A percentile compares a stretch with the other conserved stretches of the same genome.
Conservation (phyloP, 2,888 invertebrate species). For the Gisinianus flammeolus region DNA sequence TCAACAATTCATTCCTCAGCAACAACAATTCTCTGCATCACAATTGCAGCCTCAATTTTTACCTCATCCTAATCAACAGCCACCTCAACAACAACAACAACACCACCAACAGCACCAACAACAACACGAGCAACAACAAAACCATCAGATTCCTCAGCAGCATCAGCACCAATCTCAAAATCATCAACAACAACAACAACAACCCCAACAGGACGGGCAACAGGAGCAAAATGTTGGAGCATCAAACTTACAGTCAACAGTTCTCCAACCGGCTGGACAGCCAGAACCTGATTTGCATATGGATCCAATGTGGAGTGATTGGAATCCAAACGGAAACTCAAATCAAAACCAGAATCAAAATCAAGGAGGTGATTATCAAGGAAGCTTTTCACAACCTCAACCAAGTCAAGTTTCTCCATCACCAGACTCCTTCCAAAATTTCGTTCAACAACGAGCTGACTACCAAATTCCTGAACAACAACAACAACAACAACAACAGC, state of each 20-base stretch:
- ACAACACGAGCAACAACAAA: not conserved
- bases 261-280: not conserved
- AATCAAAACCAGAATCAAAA: too few relatives aligned
- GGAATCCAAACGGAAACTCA: not conserved
- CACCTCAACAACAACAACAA: conserved; percentile 12
- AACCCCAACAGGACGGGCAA: conserved; percentile 51
- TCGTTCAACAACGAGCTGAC: conserved; percentile 61
- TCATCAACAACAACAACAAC: conserved; percentile 38
- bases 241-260: not conserved
- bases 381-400: not conserved
- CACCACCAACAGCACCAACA: not conserved
- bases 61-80: conserved; percentile 17
- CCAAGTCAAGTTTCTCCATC: not conserved
- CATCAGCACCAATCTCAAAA: conserved; percentile 26
- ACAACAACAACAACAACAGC: conserved; percentile 10
- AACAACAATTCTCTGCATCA: conserved; percentile 38
- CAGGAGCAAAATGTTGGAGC: conserved; percentile 50
- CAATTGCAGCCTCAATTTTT: conserved; percentile 26
- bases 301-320: conserved; percentile 28
- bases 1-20: not conserved
- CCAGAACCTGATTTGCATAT: not conserved
- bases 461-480: not conserved
- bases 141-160: not conserved
- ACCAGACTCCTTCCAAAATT: not conserved
- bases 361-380: not conserved